Percentiles rank a stretch among this genome's conserved stretches.
Conservation (phyloP, 2,888 invertebrate species). For the Macrosoma leucophasiata region DNA sequence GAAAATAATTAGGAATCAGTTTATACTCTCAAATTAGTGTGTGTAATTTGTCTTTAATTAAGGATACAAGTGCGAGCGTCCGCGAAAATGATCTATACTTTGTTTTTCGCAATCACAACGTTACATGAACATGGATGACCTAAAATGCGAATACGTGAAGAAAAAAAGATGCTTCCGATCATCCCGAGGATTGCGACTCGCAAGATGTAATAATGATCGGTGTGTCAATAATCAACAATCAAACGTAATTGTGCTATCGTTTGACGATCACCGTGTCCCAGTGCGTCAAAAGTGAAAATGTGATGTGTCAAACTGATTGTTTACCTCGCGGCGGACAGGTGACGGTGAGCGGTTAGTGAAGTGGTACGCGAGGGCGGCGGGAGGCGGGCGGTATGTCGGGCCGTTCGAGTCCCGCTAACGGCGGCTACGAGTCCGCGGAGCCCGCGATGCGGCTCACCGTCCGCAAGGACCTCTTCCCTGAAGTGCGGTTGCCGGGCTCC, state of each 20-base stretch:
- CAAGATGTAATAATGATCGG: conserved; percentile 60
- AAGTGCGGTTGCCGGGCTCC: conserved; percentile 42
- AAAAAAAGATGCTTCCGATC: conserved; percentile 70
- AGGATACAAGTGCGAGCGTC: conserved; percentile 61
- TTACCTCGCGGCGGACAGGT: conserved; percentile 72
- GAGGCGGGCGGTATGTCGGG: conserved; percentile 72
- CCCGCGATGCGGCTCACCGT: conserved; percentile 61
- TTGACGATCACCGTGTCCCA: conserved; percentile 55
- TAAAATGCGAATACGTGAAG: conserved; percentile 75
- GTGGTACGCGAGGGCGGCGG: conserved; percentile 67
- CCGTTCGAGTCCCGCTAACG: conserved; percentile 68
- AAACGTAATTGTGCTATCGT: conserved; percentile 51
- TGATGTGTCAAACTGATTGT: conserved; percentile 77
- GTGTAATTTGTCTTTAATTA: conserved; percentile 45
- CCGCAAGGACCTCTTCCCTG: conserved; percentile 70
- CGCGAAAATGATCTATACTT: conserved; percentile 72
- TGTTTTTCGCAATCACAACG: conserved; percentile 76
- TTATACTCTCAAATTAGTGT: conserved; percentile 47
- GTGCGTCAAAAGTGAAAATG: conserved; percentile 73
- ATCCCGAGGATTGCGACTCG: conserved; percentile 61
- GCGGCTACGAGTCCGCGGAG: conserved; percentile 64
- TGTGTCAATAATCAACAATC: conserved; percentile 52
- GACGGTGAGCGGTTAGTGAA: conserved; percentile 59
- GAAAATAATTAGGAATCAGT: conserved; percentile 67
- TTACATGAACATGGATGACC: conserved; percentile 77